Evolutionary conservation across 2,797 vertebrate species (phyloP).

Genomic region (Harpagifer antarcticus): DNA sequence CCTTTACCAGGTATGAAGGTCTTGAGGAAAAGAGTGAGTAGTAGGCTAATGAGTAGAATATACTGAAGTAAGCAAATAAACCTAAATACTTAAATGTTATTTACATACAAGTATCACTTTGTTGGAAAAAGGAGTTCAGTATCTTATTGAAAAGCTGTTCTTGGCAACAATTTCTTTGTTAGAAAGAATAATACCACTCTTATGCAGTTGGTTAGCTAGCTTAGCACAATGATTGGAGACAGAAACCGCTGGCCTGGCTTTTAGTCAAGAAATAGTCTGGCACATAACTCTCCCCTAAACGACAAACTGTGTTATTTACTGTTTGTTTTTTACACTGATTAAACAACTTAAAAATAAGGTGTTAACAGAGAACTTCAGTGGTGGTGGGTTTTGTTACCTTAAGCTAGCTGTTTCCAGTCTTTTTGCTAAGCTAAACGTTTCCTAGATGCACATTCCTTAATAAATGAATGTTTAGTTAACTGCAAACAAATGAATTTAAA

Average conservation of each 20-base stretch:
- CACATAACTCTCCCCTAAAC: neutral
- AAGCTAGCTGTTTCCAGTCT: neutral
- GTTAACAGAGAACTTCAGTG: too few relatives aligned
- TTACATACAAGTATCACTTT: neutral
- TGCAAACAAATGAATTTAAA: neutral
- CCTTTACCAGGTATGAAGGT: slow-evolving; percentile 86
- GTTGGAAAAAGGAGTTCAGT: neutral
- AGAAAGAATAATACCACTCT: neutral
- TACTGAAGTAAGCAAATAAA: slow-evolving; percentile 2
- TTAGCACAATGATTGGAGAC: neutral
- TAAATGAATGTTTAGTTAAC: neutral
- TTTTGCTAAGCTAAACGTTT: neutral
- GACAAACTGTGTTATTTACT: too few relatives aligned
- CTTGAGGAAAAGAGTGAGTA: slow-evolving; percentile 4
- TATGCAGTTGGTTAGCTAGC: slow-evolving; percentile 15
- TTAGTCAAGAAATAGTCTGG: neutral
- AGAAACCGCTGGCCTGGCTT: neutral
- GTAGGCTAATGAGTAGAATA: neutral
- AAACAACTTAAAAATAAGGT: too few relatives aligned
- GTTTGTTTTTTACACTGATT: too few relatives aligned
- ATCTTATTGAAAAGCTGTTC: neutral
- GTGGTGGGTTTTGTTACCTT: too few relatives aligned
- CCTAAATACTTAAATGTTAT: neutral
- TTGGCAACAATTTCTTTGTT: neutral
- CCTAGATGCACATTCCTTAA: neutral